Base-by-base conservation (phyloP, 2,797 vertebrate genomes). In the Decapterus maruadsi region DNA sequence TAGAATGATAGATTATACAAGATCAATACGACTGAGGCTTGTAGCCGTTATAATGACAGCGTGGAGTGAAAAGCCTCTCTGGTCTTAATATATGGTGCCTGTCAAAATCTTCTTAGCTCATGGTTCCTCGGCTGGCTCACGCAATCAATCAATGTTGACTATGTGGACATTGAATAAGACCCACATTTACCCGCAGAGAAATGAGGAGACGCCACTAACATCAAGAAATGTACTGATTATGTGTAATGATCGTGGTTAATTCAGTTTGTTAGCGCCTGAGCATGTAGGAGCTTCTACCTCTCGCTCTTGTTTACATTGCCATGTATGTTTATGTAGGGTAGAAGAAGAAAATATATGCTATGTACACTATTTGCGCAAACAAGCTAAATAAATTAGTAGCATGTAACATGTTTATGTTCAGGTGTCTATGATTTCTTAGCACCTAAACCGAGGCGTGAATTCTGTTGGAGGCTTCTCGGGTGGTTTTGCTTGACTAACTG, bases 21-120 rank as follows among this genome's bases (percentile, higher is more conserved):
- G 77, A 90, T 86, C 78, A 70, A 73, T 86, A 70, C 60, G 58
- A 77, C 68, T 59, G 69, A 86, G 64, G 65, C 40, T 58, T 58
- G 71, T 65, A 78, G 51, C 61, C 75, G 56, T 79, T 69, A 85
- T 86, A 74, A 82, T 81, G 86, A 84, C 83, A 75, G 79, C 68
- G 8, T 42, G 57, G 62, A 75, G 46, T 75, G 64, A 84, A 63
- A 83, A 81, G 48, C 36, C 68, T 82, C 69, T 75, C 62, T 75
- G 68, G 79, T 81, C 53, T 85, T 86, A 89, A 93, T 87, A 83
- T 90, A 88, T 90, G 78, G 58, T 31, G 51, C 68, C 83, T 90
- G 87, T 89, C 89, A 90, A 76, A 85, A 66, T 82, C 67, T 42
- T 87, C 83, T 87, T 75, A 83, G 83, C 83, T 88, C 78, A 31